phyloP scores from a whole-genome alignment of 2,888 invertebrate species.

The Pecten maximus region DNA sequence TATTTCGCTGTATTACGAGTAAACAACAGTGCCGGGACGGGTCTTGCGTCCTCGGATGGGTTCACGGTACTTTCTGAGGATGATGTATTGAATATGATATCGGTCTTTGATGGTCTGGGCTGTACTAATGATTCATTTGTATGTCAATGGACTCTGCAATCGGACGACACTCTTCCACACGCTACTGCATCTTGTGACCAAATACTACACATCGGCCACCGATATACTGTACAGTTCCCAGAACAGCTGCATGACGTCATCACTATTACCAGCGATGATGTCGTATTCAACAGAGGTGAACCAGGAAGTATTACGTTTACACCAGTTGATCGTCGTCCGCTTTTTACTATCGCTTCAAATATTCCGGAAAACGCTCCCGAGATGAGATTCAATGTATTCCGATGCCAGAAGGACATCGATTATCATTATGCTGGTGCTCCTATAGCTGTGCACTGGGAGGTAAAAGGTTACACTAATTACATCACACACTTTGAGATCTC shows the following conservation, averaged over 20 bases:
- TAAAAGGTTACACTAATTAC: neutral
- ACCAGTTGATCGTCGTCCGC: neutral
- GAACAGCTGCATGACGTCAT: neutral
- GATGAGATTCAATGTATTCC: neutral
- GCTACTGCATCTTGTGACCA: neutral
- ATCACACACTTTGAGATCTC: neutral
- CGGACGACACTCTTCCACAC: neutral
- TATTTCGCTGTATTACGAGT: slow-evolving; percentile 50
- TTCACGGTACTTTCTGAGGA: slow-evolving; percentile 47
- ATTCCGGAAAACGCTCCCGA: neutral
- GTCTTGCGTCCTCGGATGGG: slow-evolving; percentile 56
- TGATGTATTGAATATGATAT: slow-evolving; percentile 35
- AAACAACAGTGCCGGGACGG: slow-evolving; percentile 50
- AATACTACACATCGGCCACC: neutral
- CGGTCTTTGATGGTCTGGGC: neutral
- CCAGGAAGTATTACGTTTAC: neutral
- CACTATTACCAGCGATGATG: neutral
- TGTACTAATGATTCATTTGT: neutral
- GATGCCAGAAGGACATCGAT: neutral
- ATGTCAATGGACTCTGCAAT: neutral
- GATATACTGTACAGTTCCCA: neutral
- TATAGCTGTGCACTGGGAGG: neutral
- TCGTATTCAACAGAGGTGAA: neutral
- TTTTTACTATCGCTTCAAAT: neutral
- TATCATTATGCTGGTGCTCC: neutral